These are phyloP conservation scores for Leuciscus idus DNA, from an alignment of 2,113 vertebrate genomes.

Conservation along the genomic window DNA sequence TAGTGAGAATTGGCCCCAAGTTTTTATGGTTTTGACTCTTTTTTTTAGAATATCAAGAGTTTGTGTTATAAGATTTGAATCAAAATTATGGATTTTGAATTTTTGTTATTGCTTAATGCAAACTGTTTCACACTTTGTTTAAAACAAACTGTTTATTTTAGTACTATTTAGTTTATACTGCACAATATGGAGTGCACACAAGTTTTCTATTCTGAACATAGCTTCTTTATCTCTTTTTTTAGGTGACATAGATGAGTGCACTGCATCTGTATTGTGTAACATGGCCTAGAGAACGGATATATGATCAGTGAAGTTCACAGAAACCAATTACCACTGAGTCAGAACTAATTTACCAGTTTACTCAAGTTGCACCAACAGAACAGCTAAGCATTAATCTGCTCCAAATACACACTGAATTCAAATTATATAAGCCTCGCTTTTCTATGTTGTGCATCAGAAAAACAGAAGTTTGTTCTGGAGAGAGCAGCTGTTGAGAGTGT, in stretches of 20 bases:
- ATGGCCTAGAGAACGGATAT: not conserved
- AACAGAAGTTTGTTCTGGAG: not conserved
- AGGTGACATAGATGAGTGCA: not conserved
- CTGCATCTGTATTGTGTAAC: not conserved
- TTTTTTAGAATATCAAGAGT: not conserved
- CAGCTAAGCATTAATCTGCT: not conserved
- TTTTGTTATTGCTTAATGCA: too few species aligned
- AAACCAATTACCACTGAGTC: not conserved
- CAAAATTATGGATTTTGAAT: too few species aligned
- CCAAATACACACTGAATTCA: not conserved
- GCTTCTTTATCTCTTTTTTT: not conserved
- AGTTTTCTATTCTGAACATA: not conserved
- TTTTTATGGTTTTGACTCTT: not conserved
- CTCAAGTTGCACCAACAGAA: not conserved
- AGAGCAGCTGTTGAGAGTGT: not conserved
- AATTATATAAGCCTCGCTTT: not conserved
- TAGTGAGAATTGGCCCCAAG: too few species aligned
- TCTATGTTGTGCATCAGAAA: not conserved
- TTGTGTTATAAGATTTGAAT: not conserved
- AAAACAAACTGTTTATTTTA: not conserved
- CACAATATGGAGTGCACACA: too few species aligned
- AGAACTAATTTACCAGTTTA: conserved; percentile 13
- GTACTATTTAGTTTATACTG: not conserved
- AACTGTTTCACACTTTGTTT: too few species aligned
- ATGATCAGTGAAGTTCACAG: conserved; percentile 14